A percentile compares a stretch with the other conserved stretches of the same genome.
Conservation (phyloP, 2,797 vertebrate genomes). For the Nannoperca australis region DNA sequence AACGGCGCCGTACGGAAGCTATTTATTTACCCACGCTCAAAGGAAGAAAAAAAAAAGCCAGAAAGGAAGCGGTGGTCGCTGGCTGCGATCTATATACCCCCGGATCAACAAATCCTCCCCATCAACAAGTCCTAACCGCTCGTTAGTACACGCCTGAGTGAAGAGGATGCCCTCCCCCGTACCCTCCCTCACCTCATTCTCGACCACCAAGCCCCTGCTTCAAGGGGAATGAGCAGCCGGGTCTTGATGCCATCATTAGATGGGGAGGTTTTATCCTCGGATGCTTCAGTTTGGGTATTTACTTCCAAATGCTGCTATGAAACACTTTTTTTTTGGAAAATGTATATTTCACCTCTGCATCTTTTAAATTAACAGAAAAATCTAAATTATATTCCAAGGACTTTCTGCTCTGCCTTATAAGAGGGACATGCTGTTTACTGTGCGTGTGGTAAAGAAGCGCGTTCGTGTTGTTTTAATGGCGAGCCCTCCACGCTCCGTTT, state of each 20-base stretch:
- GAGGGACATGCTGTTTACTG: not conserved
- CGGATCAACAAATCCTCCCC: constrained; percentile 68
- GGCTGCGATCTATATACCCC: constrained; percentile 52
- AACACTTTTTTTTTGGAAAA: too few relatives aligned
- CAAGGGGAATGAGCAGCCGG: constrained; percentile 49
- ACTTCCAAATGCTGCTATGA: not conserved
- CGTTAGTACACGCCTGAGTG: constrained; percentile 66
- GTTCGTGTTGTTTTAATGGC: not conserved
- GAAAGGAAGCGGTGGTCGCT: constrained; percentile 48
- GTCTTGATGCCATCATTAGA: constrained; percentile 37
- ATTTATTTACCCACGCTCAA: constrained; percentile 58
- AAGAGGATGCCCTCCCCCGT: constrained; percentile 50
- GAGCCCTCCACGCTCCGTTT: not conserved
- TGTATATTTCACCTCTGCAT: not conserved
- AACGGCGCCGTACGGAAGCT: constrained; percentile 9
- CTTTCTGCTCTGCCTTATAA: not conserved
- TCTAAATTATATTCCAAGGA: not conserved
- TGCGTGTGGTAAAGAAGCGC: not conserved
- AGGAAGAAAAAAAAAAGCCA: constrained; percentile 10
- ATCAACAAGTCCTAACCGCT: constrained; percentile 85
- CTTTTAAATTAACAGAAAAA: not conserved
- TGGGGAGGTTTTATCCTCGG: not conserved
- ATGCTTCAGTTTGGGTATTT: not conserved
- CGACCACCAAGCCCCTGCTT: constrained; percentile 58
- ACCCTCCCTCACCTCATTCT: constrained; percentile 20